Evolutionary conservation across 2,888 invertebrate species (phyloP), one percentile per base, ranked within the genome.

Genomic region (Lottia gigantea): DNA sequence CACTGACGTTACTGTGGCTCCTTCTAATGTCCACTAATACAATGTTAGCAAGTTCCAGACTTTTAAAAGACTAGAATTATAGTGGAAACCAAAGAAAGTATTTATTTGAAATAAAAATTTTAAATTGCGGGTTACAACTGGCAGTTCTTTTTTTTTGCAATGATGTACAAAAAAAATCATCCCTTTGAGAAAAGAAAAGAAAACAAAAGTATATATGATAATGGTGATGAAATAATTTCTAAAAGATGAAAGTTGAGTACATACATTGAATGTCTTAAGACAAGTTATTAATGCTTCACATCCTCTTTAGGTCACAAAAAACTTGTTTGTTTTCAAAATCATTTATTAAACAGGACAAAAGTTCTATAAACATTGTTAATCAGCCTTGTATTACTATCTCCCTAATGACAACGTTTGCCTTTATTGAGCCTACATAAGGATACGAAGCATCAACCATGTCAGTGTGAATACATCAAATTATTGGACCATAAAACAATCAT

Each of bases 1-100:
- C 69, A 69, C 64, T 69, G 69, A 69, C 69, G 65, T 69, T 63
- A 62, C 65, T 69, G 69, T 69, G 64, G 69, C 69, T 64, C 64
- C 49, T 69, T 69, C 69, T 65, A 64, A 64, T 23, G 55, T 55
- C 55, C 55, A 55, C 55, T 55, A 55, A 55, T 55, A 55, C 55
- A 55, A 55, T 55, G 55, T 55, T 55, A 55, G 55, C 55, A 55
- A 55, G 55, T 55, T 55, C 55, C 55, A 46, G 67, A 62, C 67
- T 62, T 46, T 62, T 46, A 55, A 19, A 55, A 55, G 55, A 55
- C 55, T 55, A 55, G 55, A 55, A 55, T 40, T 40, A 40, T 55
- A 23, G 55, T 55, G 55, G 55, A 55, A 55, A 55, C 23, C 55
- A 55, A 55, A 55, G 19, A 23, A 55, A 23, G 55, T 23, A 40